Base-by-base conservation (phyloP, 2,797 vertebrate genomes). In the Threskiornis aethiopicus region DNA sequence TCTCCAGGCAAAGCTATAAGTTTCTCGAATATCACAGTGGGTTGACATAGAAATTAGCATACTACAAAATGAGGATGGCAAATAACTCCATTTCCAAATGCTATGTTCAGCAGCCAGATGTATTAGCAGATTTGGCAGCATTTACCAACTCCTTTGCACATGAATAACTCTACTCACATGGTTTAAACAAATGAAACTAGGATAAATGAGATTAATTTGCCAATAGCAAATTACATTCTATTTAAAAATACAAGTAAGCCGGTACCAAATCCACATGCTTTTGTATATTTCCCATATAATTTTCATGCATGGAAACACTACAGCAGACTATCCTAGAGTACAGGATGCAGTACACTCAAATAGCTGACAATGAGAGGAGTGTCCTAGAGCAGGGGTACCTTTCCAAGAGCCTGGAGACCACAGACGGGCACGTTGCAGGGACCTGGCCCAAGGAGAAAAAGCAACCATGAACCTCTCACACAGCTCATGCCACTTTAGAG, bases 151-250 rank as follows among this genome's bases (percentile, higher is more conserved):
- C 72, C 61, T 96, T 95, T 89, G 86, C 90, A 95, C 84, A 92
- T 71, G 71, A 97, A 87, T 94, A 95, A 91, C 57, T 83, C 78
- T n/a, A 67, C 64, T 89, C 49, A 52, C 52, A 55, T 55, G 42
- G 37, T 90, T 95, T 94, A 93, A 96, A 89, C 72, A 89, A 93
- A 93, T 62, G 58, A 89, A 93, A 93, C 42, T 55, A 62, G 82
- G 87, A 95, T 92, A 95, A 87, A 93, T 75, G 33, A 96, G 81
- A 92, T 83, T 94, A 93, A 96, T 92, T 96, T 94, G 88, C 71
- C 76, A 93, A 93, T 93, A 96, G 93, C 49, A 96, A 97, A 95
- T 94, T 93, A 87, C 54, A 61, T 77, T 94, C 55, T 89, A 19
- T 91, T 94, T 84, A 75, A 93, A 96, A 95, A 89, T 83, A 82